Base-by-base conservation (phyloP, 2,797 vertebrate genomes). In the Xerus rutilus region DNA sequence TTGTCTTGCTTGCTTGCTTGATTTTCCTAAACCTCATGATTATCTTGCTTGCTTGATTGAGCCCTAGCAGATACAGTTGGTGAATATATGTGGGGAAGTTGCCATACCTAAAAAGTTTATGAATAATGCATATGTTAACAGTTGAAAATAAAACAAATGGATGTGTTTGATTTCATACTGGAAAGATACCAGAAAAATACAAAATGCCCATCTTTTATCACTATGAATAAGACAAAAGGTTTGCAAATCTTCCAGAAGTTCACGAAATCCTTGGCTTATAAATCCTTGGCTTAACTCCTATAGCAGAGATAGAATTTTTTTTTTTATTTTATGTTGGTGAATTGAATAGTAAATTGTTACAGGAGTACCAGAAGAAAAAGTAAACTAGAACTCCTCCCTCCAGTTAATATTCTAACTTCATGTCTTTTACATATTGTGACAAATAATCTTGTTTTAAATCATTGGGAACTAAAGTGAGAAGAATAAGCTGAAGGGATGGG, bases 281-380 rank as follows among this genome's bases (percentile, higher is more conserved):
- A 39, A 39, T 2, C 39, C 39, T 39, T 39, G 39, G 39, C 54
- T 18, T 57, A 57, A 20, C 54, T 84, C 12, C 3, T 62, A 11
- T 62, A 7, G 45, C 7, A 2, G 13, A 25, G 18, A 28, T 45
- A 39, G n/a, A 81, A 32, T 57, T 32, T 30, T 59, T 79, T 49
- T 65, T 76, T 95, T 82, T 18, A 70, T 49, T 89, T 82, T 43
- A 76, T 23, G 86, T 87, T 92, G 83, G 23, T 84, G 73, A 92
- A 49, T 69, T 81, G 91, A 94, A 32, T 1, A 81, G 11, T 25
- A 23, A 52, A 67, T 73, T 54, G 67, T 84, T 94, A 3, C 59
- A 92, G 8, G 74, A 77, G 12, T 57, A 52, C 47, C 81, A 47
- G 64, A 82, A 65, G 21, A 70, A 85, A 8, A 32, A 54, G 39